phyloP scores from a whole-genome alignment of 2,797 vertebrate genomes.

The Prionace glauca region DNA sequence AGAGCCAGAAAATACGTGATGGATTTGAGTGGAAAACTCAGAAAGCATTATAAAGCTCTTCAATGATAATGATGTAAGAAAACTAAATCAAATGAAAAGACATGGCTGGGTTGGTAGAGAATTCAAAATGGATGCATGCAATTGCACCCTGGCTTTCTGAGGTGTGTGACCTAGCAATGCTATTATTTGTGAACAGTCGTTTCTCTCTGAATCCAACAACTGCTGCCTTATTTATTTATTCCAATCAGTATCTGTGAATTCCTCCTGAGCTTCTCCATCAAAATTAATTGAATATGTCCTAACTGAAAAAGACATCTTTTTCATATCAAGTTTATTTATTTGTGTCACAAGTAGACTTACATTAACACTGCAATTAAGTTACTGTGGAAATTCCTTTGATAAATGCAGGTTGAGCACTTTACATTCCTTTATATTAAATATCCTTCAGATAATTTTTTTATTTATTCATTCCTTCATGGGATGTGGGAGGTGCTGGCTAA shows the following conservation, averaged over 20 bases:
- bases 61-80: neutral
- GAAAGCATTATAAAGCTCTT: neutral
- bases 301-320: neutral
- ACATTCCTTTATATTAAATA: neutral
- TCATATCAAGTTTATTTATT: no score
- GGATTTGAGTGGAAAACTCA: neutral
- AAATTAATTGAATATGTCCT: neutral
- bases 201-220: neutral
- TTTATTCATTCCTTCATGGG: no score
- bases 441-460: neutral
- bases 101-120: neutral
- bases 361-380: no score
- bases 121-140: neutral
- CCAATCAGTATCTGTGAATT: neutral
- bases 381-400: neutral
- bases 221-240: slow-evolving; percentile 9
- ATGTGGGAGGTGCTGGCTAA: no score
- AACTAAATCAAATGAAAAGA: neutral
- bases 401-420: neutral
- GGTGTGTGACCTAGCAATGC: neutral
- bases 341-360: no score
- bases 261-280: neutral
- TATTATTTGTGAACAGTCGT: neutral
- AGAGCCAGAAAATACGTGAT: slow-evolving; percentile 39
- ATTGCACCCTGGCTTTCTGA: neutral